phyloP scores from a whole-genome alignment of 1,140 invertebrate species.

The Archegozetes longisetosus region DNA sequence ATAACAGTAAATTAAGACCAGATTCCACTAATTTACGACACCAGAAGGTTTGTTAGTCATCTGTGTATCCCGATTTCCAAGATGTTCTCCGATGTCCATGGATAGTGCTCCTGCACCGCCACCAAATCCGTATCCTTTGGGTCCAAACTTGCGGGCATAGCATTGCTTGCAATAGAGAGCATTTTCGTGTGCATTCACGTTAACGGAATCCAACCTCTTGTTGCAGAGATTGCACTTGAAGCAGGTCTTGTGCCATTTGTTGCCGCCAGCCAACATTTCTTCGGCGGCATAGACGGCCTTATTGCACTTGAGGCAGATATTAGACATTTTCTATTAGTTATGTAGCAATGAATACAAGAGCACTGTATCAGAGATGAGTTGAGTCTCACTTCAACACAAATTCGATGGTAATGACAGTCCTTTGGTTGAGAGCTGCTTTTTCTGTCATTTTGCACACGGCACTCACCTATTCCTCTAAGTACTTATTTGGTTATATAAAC shows the following conservation, averaged over 20 bases:
- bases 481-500: no score
- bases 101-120: conserved; percentile 31
- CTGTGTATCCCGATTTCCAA: conserved; percentile 31
- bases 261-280: conserved; percentile 86
- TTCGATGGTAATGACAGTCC: no score
- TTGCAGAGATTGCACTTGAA: conserved; percentile 96
- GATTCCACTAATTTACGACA: no score
- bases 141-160: conserved; percentile 92
- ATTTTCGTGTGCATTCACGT: conserved; percentile 84
- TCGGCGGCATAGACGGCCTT: conserved; percentile 98
- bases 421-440: no score
- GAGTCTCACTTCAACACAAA: no score
- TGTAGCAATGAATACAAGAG: no score
- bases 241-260: conserved; percentile 97
- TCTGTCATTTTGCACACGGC: no score
- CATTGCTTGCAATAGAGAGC: conserved; percentile 93
- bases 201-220: conserved; percentile 93
- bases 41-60: conserved; percentile 8
- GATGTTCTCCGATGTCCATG: conserved; percentile 81
- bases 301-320: conserved; percentile 94
- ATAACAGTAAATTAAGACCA: no score
- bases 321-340: conserved; percentile 44
- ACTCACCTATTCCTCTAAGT: no score
- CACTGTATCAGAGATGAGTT: no score
- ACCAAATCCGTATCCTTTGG: conserved; percentile 45